These are phyloP conservation scores for Entomobrya proxima DNA, from an alignment of 2,888 invertebrate species.

Conservation along the genomic window DNA sequence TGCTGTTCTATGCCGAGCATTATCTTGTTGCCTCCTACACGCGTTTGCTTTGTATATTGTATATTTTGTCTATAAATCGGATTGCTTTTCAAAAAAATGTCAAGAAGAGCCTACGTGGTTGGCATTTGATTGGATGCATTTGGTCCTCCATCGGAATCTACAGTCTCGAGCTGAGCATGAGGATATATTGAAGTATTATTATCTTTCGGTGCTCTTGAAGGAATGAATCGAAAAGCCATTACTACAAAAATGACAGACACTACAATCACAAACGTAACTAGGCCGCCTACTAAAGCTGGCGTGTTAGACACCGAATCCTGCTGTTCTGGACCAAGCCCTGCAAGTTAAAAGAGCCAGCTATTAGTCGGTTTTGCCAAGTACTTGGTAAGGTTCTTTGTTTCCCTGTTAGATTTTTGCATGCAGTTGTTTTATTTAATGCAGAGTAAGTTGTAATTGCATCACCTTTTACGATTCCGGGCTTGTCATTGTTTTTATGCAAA, in stretches of 20 bases:
- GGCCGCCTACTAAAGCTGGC: conserved; percentile 64
- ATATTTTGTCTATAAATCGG: conserved; percentile 14
- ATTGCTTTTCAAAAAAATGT: neutral
- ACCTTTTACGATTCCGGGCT: conserved; percentile 61
- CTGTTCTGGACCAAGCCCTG: conserved; percentile 68
- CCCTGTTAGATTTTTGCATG: no score
- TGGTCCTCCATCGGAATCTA: conserved; percentile 69
- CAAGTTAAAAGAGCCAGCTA: no score
- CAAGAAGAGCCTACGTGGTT: conserved; percentile 34
- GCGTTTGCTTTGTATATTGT: neutral
- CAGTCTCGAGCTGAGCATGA: conserved; percentile 67
- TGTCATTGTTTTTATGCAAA: conserved; percentile 41
- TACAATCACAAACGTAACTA: conserved; percentile 68
- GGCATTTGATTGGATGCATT: conserved; percentile 52
- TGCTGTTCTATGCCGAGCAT: neutral
- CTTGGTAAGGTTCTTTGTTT: no score
- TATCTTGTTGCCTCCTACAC: neutral
- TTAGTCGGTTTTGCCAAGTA: no score
- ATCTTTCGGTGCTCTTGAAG: conserved; percentile 69
- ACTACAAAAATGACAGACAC: conserved; percentile 69
- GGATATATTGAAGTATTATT: conserved; percentile 61
- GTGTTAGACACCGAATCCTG: conserved; percentile 68
- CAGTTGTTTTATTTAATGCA: no score
- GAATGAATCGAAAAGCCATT: conserved; percentile 69
- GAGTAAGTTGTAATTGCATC: no score